These are phyloP conservation scores for Pavo muticus DNA, from an alignment of 2,113 vertebrate genomes.

Conservation along the genomic window DNA sequence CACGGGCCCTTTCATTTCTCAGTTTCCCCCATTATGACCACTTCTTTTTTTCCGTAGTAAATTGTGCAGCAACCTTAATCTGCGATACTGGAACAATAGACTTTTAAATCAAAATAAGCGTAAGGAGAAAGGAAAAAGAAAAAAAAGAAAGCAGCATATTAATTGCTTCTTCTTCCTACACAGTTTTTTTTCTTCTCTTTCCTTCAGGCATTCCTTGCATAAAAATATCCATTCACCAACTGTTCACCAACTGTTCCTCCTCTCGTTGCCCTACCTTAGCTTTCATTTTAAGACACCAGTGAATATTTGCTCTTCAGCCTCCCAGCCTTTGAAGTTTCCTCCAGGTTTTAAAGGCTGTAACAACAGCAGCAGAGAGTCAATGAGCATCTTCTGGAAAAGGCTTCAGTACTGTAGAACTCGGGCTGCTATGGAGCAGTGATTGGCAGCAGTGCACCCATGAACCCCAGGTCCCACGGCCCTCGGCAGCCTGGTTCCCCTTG, in stretches of 20 bases:
- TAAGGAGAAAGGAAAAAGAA: conserved; percentile 8
- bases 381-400: background rate
- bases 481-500: background rate
- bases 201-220: conserved; percentile 82
- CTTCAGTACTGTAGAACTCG: background rate
- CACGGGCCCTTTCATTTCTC: conserved; percentile 17
- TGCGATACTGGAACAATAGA: conserved; percentile 66
- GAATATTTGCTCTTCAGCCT: conserved; percentile 59
- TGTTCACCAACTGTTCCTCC: conserved; percentile 84
- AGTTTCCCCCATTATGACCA: conserved; percentile 21
- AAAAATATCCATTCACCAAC: conserved; percentile 84
- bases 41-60: conserved; percentile 25
- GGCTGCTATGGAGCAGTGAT: background rate
- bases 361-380: background rate
- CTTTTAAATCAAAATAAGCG: conserved; percentile 77
- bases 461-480: fast-evolving
- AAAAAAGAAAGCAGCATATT: conserved; percentile 76
- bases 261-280: conserved; percentile 76
- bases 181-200: conserved; percentile 55
- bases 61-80: conserved; percentile 59
- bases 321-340: conserved; percentile 37
- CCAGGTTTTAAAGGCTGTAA: conserved; percentile 27
- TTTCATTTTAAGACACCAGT: conserved; percentile 70
- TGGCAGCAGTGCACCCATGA: fast-evolving
- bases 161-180: conserved; percentile 79